Base-by-base conservation (phyloP, 2,113 vertebrate species). In the Otus sunia region DNA sequence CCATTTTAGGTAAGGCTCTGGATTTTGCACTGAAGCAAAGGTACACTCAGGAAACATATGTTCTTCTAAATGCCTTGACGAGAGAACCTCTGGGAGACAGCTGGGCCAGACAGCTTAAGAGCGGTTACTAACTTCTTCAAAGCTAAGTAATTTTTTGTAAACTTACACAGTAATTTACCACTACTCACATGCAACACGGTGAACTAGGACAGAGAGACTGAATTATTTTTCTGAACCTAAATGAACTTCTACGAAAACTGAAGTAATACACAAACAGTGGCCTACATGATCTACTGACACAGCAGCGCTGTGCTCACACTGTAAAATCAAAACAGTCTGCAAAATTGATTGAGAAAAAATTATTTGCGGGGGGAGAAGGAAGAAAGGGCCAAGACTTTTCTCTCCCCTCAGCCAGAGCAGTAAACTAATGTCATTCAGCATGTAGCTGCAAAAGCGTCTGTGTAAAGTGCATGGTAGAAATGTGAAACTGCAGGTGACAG, bases 381-480 rank as follows among this genome's bases (percentile, higher is more conserved):
- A 37, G 27, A 14, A 59, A 72, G 32, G 18, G 34, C 32, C 63
- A 71, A 60, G 82, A n/a, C 19, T 59, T 45, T 66, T 49, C 55
- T 62, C 76, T 7, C 11, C 11, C 43, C 32, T 69, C 41, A 56
- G 53, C n/a, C 69, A 60, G 27, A 53, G 41, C 27, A 71, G 32
- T 55, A 86, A 80, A 62, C 32, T 68, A 36, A n/a, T 27, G 30
- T 30, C 5, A 0, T 49, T 75, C 39, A 75, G 53, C n/a, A 56
- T 1, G 11, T 13, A 62, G 69, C 15, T 1, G 1, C 47, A 75
- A 53, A 41, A 55, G 34, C 26, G 16, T 6, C 45, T 2, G 1
- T 32, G n/a, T 14, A 74, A 67, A 62, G 68, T 30, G 55, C 29
- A 55, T 10, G 8, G 52, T 13, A 86, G 59, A 52, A 72, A 73